These are phyloP conservation scores for Tiphia femorata DNA, from an alignment of 2,888 invertebrate species.

Conservation along the genomic window DNA sequence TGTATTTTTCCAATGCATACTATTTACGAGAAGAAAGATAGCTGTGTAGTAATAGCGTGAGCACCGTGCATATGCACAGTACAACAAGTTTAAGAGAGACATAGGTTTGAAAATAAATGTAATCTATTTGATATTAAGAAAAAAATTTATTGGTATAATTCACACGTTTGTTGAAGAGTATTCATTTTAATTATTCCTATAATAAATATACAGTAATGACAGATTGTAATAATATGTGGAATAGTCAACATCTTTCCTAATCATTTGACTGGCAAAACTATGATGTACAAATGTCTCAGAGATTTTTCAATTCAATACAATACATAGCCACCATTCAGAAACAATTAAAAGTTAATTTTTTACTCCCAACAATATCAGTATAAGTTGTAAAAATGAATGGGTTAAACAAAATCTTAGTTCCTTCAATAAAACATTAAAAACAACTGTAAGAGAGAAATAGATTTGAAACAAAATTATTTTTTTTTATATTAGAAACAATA, in stretches of 20 bases:
- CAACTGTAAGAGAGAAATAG: not conserved
- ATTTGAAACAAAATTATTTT: not conserved
- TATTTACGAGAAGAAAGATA: no score
- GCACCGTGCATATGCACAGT: no score
- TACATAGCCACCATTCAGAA: no score
- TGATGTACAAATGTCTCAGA: conserved; percentile 21
- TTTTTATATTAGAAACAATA: not conserved
- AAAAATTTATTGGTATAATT: not conserved
- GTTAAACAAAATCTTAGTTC: not conserved
- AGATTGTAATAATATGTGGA: conserved; percentile 1
- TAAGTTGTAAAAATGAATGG: not conserved
- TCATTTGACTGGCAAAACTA: conserved; percentile 13
- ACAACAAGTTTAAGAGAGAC: no score
- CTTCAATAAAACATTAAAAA: not conserved
- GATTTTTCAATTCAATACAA: conserved; percentile 3
- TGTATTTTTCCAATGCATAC: no score
- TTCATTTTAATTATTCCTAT: conserved; percentile 5
- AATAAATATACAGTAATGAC: not conserved
- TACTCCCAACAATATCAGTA: conserved; percentile 12
- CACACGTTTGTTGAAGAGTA: not conserved
- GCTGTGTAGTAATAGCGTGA: no score
- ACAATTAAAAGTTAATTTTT: no score
- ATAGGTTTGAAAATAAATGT: no score
- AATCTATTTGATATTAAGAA: no score
- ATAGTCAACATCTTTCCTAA: conserved; percentile 8